Evolutionary conservation across 2,113 vertebrate genomes (phyloP).

Genomic region (Columba janthina): DNA sequence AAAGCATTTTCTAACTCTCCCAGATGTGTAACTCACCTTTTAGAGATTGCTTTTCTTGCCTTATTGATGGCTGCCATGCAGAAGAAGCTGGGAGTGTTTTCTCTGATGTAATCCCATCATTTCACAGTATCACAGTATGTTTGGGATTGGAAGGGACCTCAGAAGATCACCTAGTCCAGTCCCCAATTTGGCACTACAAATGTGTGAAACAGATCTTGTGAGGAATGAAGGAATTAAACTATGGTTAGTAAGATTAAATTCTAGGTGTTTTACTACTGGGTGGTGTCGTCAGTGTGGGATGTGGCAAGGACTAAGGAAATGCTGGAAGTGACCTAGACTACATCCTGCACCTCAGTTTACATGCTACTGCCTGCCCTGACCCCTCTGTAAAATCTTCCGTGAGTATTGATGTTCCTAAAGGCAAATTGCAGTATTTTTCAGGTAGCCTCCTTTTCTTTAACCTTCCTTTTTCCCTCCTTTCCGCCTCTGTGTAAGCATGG

Average conservation of each 20-base stretch:
- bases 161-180: too few species aligned
- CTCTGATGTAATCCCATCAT: neutral
- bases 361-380: neutral
- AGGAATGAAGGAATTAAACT: neutral
- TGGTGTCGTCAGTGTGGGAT: neutral
- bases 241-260: neutral
- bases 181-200: neutral
- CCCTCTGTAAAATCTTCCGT: neutral
- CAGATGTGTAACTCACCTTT: neutral
- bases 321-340: neutral
- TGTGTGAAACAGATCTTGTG: neutral
- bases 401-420: neutral
- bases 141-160: too few species aligned
- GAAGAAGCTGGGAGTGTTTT: neutral
- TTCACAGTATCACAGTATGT: too few species aligned
- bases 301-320: neutral
- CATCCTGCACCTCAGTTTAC: neutral
- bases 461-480: neutral
- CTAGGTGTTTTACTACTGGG: neutral
- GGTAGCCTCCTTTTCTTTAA: neutral
- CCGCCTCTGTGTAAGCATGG: fast-evolving
- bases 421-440: neutral
- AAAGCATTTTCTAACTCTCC: neutral
- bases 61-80: neutral
- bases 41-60: neutral